Base-by-base conservation (phyloP, 2,888 invertebrate species). In the Crioceris asparagi region DNA sequence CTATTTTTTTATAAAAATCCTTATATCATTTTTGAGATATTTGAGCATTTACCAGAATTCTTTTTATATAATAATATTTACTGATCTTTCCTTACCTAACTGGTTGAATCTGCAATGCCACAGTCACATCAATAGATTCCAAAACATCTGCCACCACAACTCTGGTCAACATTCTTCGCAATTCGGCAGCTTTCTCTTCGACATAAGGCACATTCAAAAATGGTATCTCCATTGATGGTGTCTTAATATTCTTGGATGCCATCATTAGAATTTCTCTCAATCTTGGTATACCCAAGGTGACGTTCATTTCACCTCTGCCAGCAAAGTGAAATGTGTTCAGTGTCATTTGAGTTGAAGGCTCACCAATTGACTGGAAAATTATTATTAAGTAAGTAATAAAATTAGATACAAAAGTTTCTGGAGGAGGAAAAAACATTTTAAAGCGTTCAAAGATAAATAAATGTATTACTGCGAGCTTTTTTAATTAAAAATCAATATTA, bases 331-430 rank as follows among this genome's bases (percentile, higher is more conserved):
- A 99, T 26, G 98, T 99, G 65, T 99, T 99, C 60, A 99, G 68
- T 55, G 98, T 99, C 98, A 99, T 98, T 73, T 99, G 98, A 40
- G 98, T 99, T 2, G 97, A 97, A 0, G 98, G 98, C 65, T 99
- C 98, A 39, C 98, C 98, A 43, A 99, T 84, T 1, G 94, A 94
- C 70, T 62, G 43, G 40, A 57, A 50, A 32, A 36, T 4, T 4
- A n/a, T n/a, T n/a, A n/a, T n/a, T n/a, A n/a, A n/a, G n/a, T n/a
- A n/a, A n/a, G n/a, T n/a, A n/a, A n/a, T n/a, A n/a, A n/a, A n/a
- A n/a, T n/a, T n/a, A n/a, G n/a, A n/a, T n/a, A n/a, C n/a, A n/a
- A n/a, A n/a, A n/a, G n/a, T n/a, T n/a, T n/a, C n/a, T n/a, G n/a
- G n/a, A n/a, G n/a, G n/a, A n/a, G n/a, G n/a, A n/a, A n/a, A n/a